A percentile compares a stretch with the other conserved stretches of the same genome.
These are phyloP conservation scores for Prochilodus magdalenae DNA, from an alignment of 2,113 vertebrate species.

Conservation along the genomic window DNA sequence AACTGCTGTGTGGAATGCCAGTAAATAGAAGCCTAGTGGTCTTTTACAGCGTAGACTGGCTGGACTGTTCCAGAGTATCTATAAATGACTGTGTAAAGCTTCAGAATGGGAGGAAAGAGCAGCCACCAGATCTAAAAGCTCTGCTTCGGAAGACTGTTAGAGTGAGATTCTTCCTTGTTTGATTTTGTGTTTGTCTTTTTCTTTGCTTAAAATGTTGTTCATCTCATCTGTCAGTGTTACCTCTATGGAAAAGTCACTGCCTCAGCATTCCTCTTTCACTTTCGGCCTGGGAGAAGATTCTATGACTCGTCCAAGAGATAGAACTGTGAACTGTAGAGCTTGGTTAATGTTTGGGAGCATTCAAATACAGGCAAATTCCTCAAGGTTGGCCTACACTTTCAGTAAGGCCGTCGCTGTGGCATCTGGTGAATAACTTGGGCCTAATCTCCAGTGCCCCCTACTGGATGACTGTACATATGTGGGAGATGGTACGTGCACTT, in stretches of 20 bases:
- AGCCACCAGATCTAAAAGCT: not conserved
- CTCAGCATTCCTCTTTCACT: constrained; percentile 14
- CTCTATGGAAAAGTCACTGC: constrained; percentile 12
- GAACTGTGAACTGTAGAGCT: not conserved
- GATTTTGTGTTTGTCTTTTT: not conserved
- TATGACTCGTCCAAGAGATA: not conserved
- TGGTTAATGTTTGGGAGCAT: not conserved
- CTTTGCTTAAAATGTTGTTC: not conserved
- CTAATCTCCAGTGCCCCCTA: not conserved
- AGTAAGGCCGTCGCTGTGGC: too few relatives aligned
- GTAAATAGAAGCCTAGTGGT: not conserved
- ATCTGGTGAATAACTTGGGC: too few relatives aligned
- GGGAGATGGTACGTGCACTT: constrained; percentile 1
- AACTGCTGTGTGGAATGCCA: not conserved
- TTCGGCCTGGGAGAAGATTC: not conserved
- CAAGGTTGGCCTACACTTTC: not conserved
- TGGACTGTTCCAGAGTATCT: not conserved
- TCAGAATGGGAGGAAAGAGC: not conserved
- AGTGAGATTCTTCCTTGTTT: not conserved
- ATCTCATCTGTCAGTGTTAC: constrained; percentile 5
- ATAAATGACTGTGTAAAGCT: not conserved
- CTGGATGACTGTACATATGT: constrained; percentile 11
- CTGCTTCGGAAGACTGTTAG: not conserved
- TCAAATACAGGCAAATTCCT: not conserved
- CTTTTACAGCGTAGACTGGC: not conserved